Conservation (phyloP, 2,113 vertebrate genomes). For the Prietella phreatophila region DNA sequence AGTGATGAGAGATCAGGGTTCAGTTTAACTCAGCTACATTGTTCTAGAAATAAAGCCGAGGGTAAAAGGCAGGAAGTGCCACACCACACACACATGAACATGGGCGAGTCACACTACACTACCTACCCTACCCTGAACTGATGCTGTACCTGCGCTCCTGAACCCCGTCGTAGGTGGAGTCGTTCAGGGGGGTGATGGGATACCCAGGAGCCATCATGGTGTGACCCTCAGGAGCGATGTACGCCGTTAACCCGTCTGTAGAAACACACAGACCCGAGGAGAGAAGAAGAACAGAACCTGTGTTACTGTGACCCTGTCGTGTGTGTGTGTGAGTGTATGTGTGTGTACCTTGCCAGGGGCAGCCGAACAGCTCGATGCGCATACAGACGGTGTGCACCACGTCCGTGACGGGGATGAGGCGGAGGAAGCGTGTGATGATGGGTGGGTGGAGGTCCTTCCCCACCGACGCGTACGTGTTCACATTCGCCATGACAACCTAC, state of each 20-base stretch:
- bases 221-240: constrained; percentile 84
- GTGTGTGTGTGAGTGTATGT: background rate
- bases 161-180: constrained; percentile 85
- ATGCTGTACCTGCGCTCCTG: constrained; percentile 73
- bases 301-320: background rate
- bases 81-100: background rate
- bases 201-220: constrained; percentile 76
- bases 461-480: constrained; percentile 76
- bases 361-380: constrained; percentile 91
- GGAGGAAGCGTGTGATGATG: constrained; percentile 79
- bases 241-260: constrained; percentile 84
- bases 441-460: constrained; percentile 84
- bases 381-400: constrained; percentile 82
- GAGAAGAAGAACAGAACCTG: background rate
- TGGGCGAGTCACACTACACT: background rate
- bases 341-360: constrained; percentile 79
- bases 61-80: background rate
- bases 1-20: constrained; percentile 24
- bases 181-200: constrained; percentile 79
- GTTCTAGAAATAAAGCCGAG: constrained; percentile 23
- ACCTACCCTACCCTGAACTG: background rate
- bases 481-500: constrained; percentile 82
- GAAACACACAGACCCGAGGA: background rate
- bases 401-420: constrained; percentile 80
- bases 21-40: constrained; percentile 14